Evolutionary conservation across 1,140 invertebrate species (phyloP).

Genomic region (Zeugodacus cucurbitae): DNA sequence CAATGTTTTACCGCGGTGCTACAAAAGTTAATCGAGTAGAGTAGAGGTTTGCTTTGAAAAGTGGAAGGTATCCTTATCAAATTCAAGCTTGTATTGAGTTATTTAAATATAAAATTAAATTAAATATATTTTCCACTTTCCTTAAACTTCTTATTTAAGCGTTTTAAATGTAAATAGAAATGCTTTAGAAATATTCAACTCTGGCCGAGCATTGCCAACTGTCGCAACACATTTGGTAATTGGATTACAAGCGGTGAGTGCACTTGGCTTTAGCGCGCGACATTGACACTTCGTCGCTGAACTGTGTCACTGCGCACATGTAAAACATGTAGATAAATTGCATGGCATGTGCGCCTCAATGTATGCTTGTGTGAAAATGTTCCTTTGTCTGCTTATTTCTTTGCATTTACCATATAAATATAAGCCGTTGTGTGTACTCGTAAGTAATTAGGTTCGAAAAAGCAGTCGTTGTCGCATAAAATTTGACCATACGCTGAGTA

Average conservation of each 20-base stretch:
- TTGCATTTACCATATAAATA: neutral
- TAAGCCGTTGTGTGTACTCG: neutral
- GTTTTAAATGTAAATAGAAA: neutral
- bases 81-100: too few relatives aligned
- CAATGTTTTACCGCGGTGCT: too few relatives aligned
- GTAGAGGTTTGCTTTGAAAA: too few relatives aligned
- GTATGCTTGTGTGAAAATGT: too few relatives aligned
- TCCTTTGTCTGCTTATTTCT: too few relatives aligned
- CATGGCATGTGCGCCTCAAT: neutral
- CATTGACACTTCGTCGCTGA: conserved; percentile 13
- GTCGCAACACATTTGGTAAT: conserved; percentile 21
- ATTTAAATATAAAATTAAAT: too few relatives aligned
- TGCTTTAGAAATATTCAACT: neutral
- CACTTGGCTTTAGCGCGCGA: neutral
- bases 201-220: neutral
- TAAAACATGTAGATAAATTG: neutral
- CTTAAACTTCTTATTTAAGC: neutral
- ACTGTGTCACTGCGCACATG: neutral
- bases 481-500: neutral
- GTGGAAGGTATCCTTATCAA: too few relatives aligned
- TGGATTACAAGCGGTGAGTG: conserved; percentile 22
- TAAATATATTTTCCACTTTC: too few relatives aligned
- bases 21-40: too few relatives aligned
- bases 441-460: neutral
- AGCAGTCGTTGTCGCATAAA: neutral